Evolutionary conservation across 1,140 invertebrate species (phyloP), one percentile per base, ranked within the genome.

Genomic region (Ericerus pela): DNA sequence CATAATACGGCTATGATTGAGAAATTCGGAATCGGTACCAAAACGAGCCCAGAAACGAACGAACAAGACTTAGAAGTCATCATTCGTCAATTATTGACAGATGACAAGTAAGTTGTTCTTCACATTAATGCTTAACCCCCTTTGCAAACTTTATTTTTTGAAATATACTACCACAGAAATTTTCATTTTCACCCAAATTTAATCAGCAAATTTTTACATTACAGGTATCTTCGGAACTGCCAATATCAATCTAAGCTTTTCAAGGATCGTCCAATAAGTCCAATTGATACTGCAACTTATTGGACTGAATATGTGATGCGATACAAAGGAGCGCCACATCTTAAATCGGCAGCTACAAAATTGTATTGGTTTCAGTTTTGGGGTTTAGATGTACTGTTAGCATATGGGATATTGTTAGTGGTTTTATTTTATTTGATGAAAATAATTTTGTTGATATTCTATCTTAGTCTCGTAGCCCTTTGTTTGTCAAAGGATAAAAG

Each of bases 251-350:
- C 52, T n/a, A 16, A 53, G 24, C 2, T 55, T 16, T 62, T 51
- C 54, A 55, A 53, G 29, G 61, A 62, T 27, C 22, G 59, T 22
- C 68, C 76, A 0, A 62, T 78, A 58, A 62, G 67, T 10, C 68
- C 75, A 0, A 58, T 75, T 30, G 72, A 76, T 3, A 73, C 69
- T 0, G 73, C 76, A 0, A 62, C 76, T 18, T 79, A 72, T 66
- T 79, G 77, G 77, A 71, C 74, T 0, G 76, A 79, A 61, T 79
- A 79, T 58, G 61, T 62, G 1, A 56, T 73, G 12, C 63, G 71
- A 43, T 65, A 73, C 59, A 66, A 69, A 36, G 70, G 70, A 51
- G 63, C 64, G 26, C 26, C 20, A 11, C 59, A 63, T 24, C 24
- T 62, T 11, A 47, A 51, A 5, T 30, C 55, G 2, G 41, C 51